phyloP scores from a whole-genome alignment of 2,113 vertebrate genomes.

The Ivindomyrus marchei region DNA sequence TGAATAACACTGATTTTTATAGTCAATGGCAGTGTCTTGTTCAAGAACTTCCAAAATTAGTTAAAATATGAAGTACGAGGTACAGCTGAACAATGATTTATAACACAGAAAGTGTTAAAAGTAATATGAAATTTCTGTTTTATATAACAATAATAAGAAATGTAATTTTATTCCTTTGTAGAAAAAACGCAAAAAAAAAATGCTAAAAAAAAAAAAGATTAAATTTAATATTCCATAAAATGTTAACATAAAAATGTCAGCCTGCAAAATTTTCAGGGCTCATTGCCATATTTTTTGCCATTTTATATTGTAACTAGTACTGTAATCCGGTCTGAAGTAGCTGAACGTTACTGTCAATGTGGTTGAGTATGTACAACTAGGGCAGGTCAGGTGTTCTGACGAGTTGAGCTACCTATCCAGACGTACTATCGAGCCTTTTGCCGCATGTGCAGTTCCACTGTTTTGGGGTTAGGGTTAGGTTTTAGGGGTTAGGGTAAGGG shows the following conservation, averaged over 20 bases:
- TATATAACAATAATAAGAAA: not conserved
- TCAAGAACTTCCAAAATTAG: not conserved
- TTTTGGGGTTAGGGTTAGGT: too few relatives aligned
- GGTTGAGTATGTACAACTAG: not conserved
- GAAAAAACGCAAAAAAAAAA: not conserved
- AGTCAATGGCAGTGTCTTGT: not conserved
- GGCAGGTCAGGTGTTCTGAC: not conserved
- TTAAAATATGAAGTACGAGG: not conserved
- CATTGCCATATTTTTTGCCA: not conserved
- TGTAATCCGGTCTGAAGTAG: not conserved
- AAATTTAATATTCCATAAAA: not conserved
- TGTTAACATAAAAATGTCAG: not conserved
- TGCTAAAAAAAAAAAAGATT: not conserved
- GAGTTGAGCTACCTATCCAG: too few relatives aligned
- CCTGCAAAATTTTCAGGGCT: not conserved
- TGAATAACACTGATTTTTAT: not conserved
- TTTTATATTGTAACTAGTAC: not conserved
- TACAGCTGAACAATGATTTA: constrained; percentile 5
- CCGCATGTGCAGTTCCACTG: too few relatives aligned
- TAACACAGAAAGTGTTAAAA: not conserved
- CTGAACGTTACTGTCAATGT: not conserved
- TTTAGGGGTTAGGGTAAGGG: too few relatives aligned
- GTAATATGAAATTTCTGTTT: not conserved
- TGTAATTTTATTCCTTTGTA: not conserved
- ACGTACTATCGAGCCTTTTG: too few relatives aligned